Evolutionary conservation across 2,888 invertebrate genomes (phyloP).

Genomic region (Sthenelais limicola): DNA sequence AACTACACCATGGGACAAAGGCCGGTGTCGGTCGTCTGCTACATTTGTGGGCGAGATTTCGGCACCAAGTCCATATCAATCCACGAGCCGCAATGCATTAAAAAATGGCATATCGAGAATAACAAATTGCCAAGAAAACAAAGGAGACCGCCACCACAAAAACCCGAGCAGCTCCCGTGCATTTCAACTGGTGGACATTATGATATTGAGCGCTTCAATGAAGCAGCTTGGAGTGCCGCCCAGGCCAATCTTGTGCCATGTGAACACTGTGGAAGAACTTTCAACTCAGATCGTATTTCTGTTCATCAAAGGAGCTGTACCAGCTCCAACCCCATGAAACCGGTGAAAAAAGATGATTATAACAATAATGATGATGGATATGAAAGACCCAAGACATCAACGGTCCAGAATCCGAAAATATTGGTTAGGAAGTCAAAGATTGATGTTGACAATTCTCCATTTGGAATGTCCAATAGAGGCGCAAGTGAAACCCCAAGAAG

Average conservation of each 20-base stretch:
- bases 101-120: constrained; percentile 78
- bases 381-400: constrained; percentile 60
- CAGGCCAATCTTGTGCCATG: constrained; percentile 77
- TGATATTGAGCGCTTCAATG: constrained; percentile 65
- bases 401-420: constrained; percentile 59
- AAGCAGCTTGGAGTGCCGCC: constrained; percentile 77
- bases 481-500: constrained; percentile 13
- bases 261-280: constrained; percentile 79
- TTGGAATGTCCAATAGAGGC: constrained; percentile 41
- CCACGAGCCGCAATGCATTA: constrained; percentile 80
- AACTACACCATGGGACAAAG: constrained; percentile 18
- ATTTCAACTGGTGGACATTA: constrained; percentile 48
- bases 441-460: constrained; percentile 50
- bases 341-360: constrained; percentile 32
- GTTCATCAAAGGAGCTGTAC: constrained; percentile 78
- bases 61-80: constrained; percentile 78
- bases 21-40: constrained; percentile 72
- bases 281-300: constrained; percentile 79
- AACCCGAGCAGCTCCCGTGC: constrained; percentile 74
- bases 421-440: constrained; percentile 61
- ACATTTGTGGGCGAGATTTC: constrained; percentile 80
- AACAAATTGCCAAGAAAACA: constrained; percentile 75
- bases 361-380: neutral
- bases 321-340: constrained; percentile 55
- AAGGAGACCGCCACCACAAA: constrained; percentile 75